Evolutionary conservation across 1,140 invertebrate species (phyloP), one percentile per base, ranked within the genome.

Genomic region (Chymomyza costata): DNA sequence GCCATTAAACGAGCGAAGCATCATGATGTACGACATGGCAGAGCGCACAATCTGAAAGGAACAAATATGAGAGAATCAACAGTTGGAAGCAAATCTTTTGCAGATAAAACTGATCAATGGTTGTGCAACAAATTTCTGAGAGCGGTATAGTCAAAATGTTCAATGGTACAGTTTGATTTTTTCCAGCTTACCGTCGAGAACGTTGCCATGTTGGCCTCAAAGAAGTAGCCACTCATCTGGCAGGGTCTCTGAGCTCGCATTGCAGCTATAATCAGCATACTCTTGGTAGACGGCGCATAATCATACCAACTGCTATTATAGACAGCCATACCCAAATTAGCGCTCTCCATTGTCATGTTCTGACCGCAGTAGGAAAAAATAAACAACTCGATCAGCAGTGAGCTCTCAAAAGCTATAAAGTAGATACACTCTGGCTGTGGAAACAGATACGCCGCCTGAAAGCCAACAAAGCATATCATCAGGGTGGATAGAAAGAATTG

Each of bases 301-400:
- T 74, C 69, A 32, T 53, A 37, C 73, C 73, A 80, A 17, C 50
- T 46, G 44, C 65, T 59, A 30, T 65, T 69, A 28, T 65, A 80
- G 14, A 65, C 18, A 0, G 69, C 74, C 1, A 46, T 35, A 1
- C 49, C 68, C 17, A 80, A 80, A 1, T 68, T 76, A 10, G 18
- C 15, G 14, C 73, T 82, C 8, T 78, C 65, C 3, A 73, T 64
- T 17, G 60, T 74, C 40, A 80, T 65, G 6, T 74, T 68, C 44
- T 80, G 76, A 2, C 73, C 73, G 31, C 73, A 81, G 31, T 69
- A 58, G 2, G 73, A 81, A 34, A 82, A 80, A 14, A 82, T 74
- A 34, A 76, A 74, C 10, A 80, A 32, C 0, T 70, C 74, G 5
- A 81, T 65, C 0, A 81, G 60, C 14, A 80, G 31, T 0, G 73